Percentiles rank a stretch among this genome's conserved stretches.
Conservation (phyloP, 2,888 invertebrate species). For the Rhagonycha fulva region DNA sequence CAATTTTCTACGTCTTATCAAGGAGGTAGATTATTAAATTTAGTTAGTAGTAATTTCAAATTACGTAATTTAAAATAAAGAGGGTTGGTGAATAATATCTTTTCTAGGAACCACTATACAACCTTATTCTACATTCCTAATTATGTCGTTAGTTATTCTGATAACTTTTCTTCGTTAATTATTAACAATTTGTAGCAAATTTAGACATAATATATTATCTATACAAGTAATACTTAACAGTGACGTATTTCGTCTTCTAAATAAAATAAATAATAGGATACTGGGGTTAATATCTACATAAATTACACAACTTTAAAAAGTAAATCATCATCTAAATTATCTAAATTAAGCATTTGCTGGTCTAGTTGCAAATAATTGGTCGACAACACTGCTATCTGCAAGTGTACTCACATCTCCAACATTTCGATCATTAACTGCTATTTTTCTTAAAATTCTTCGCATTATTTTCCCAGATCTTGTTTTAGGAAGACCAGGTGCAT, state of each 20-base stretch:
- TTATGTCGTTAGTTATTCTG: background rate
- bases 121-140: background rate
- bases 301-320: background rate
- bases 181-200: background rate
- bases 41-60: background rate
- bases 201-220: background rate
- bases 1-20: background rate
- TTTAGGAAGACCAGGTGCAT: slow-evolving; percentile 93
- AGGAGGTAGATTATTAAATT: background rate
- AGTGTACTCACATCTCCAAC: slow-evolving; percentile 94
- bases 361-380: slow-evolving; percentile 74
- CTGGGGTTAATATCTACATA: background rate
- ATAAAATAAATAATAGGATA: slow-evolving; percentile 1
- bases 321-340: background rate
- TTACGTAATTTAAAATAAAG: background rate
- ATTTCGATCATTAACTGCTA: slow-evolving; percentile 85
- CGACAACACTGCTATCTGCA: slow-evolving; percentile 89
- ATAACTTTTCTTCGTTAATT: background rate
- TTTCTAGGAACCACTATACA: background rate
- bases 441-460: slow-evolving; percentile 91
- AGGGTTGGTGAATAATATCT: background rate
- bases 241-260: background rate
- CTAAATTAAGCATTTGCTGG: slow-evolving; percentile 55
- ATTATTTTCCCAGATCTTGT: slow-evolving; percentile 98
- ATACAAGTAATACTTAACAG: background rate